Base-by-base conservation (phyloP, 2,888 invertebrate species). In the Zele albiditarsus region DNA sequence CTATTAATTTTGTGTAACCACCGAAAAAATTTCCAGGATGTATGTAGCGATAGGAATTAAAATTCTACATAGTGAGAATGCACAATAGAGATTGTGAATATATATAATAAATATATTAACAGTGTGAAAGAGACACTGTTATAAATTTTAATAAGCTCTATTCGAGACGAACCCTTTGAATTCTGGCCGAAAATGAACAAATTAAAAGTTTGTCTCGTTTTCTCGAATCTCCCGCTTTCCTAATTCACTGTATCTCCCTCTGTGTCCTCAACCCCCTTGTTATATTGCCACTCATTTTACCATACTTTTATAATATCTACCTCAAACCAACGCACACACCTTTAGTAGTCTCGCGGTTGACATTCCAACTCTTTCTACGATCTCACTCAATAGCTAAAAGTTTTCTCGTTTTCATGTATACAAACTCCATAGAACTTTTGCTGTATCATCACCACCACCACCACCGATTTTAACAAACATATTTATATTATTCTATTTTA, bases 101-200 rank as follows among this genome's bases (percentile, higher is more conserved):
- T 63, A 33, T 33, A 10, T 20, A 63, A 62, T 33, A 63, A 31
- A 33, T 63, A 63, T 20, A 58, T 38, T 46, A n/a, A 60, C 60
- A 71, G 42, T 60, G 71, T 62, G 49, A 69, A 38, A 67, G 73
- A 71, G 78, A 78, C 79, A 82, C 75, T 77, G 83, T 83, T 83
- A 86, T 89, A 88, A 87, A 89, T 89, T 89, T 89, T 89, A 89
- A 89, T 88, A 87, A 88, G 86, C 83, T 86, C 80, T 83, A 84
- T 82, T 83, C 83, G 80, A 58, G 80, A 63, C 79, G 81, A 85
- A 87, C 89, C 89, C 89, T 88, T 89, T 86, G 87, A 87, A 85
- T 84, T 84, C 62, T 14, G 31, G 81, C 77, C 80, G 81, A 84
- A 87, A 88, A 88, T 88, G 87, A 89, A 87, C 87, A 85, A 88